Evolutionary conservation across 2,888 invertebrate species (phyloP), one percentile per base, ranked within the genome.

Genomic region (Anodontia alba): DNA sequence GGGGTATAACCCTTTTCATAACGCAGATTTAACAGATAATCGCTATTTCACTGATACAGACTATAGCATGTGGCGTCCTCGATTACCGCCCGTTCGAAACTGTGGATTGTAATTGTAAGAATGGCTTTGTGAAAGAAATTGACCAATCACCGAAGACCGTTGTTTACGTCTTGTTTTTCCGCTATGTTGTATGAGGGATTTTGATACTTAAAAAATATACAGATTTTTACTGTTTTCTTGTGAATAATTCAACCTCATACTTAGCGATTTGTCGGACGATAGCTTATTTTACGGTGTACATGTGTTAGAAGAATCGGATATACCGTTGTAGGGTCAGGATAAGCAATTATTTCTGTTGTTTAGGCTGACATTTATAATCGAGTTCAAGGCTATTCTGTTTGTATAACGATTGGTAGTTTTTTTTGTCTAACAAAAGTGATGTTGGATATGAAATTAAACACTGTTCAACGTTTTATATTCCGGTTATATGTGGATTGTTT

Each of bases 81-180:
- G 46, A 67, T 54, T 72, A 49, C 54, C 72, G 72, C 76, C 49
- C 71, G 73, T 82, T 76, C 81, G 82, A 80, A 84, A 81, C 81
- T 80, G 69, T 79, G 81, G 81, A 78, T 75, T 79, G 77, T 79
- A 70, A n/a, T 43, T 74, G 72, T 74, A 73, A 69, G 75, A 71
- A 78, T 83, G 73, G 79, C 83, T 83, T 80, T 83, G 82, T 78
- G 75, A 49, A 73, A 69, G 72, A 76, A 80, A 83, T 89, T 85
- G 88, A 90, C 91, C 91, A 91, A 91, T 91, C 89, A 89, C 76
- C 75, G 80, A 79, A 79, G 84, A 86, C 84, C 84, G 87, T 90
- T 91, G 91, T 91, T 91, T 91, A 91, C 91, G 87, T 90, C 89
- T 90, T 72, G 88, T 86, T 86, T 81, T 83, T 78, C 76, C 78